Evolutionary conservation across 2,797 vertebrate genomes (phyloP), one percentile per base, ranked within the genome.

Genomic region (Muscicapa comitata): DNA sequence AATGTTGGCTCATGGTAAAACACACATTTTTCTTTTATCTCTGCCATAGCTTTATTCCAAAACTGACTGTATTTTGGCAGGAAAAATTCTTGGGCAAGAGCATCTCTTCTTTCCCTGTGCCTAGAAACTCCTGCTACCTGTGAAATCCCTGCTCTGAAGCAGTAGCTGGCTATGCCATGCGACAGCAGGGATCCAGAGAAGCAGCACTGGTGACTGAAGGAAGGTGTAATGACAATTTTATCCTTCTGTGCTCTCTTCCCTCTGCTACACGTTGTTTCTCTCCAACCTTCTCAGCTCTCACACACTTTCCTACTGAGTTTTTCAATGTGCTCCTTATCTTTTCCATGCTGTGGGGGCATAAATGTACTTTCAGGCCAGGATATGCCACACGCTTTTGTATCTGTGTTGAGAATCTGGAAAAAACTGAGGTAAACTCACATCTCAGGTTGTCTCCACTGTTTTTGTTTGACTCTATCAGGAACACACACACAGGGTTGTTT

Each of bases 1-100:
- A 90, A 14, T 14, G 8, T 72, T 68, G 58, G 77, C 83, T 80
- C 68, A 54, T 1, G 6, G 12, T 58, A 92, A 86, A 43, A 43
- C 21, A 51, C 1, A 9, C 24, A 19, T 54, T 81, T 91, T 73
- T 19, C 43, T 86, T 70, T 66, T 66, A 17, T 86, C 31, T 88
- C 70, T 91, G 40, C 59, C 43, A 40, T 17, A 87, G 9, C 5
- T 93, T 86, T 70, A 57, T 62, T 94, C 47, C 43, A 94, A 54
- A 42, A 40, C 20, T 48, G 43, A 70, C 62, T 79, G 20, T 9
- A 37, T 76, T 87, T 86, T 92, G 89, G 51, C 68, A 94, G 79
- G 59, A 88, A 88, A 83, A 23, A 28, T 80, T 65, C 61, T 86
- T 67, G 28, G 28, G n/a, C 16, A 58, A 84, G 50, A 88, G 10